These are phyloP conservation scores for Drosophila tripunctata DNA, from an alignment of 2,888 invertebrate species.

Conservation along the genomic window DNA sequence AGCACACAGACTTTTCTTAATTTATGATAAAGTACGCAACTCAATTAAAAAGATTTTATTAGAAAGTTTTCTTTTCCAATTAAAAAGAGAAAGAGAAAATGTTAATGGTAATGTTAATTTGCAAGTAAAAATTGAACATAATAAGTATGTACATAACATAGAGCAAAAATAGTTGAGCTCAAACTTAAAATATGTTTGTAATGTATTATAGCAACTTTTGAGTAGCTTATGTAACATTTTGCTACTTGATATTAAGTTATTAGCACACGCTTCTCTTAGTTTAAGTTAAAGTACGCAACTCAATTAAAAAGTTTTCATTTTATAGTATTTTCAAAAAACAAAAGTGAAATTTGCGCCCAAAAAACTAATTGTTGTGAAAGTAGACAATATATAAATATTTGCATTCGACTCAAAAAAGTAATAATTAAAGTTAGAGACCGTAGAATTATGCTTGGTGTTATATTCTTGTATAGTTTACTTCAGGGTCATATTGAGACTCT, in stretches of 20 bases:
- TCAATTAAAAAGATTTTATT: constrained; percentile 36
- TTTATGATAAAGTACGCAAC: constrained; percentile 3
- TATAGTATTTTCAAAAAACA: constrained; percentile 19
- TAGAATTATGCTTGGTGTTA: no score
- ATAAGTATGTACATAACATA: background rate
- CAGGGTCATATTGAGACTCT: no score
- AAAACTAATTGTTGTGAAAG: constrained; percentile 58
- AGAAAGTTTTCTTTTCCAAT: constrained; percentile 27
- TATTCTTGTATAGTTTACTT: no score
- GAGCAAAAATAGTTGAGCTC: no score
- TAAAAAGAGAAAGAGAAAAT: constrained; percentile 20
- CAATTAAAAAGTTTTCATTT: constrained; percentile 36
- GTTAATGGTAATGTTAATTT: constrained; percentile 25
- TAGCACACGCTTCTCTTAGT: background rate
- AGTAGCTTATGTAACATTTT: background rate
- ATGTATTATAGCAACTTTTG: background rate
- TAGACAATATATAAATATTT: constrained; percentile 63
- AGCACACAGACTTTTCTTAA: background rate
- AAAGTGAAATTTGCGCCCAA: constrained; percentile 20
- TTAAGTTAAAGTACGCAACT: constrained; percentile 7
- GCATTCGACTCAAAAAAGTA: no score
- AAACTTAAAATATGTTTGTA: background rate
- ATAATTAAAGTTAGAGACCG: no score
- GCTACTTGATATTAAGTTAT: background rate
- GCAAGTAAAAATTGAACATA: constrained; percentile 24